Evolutionary conservation across 1,140 invertebrate species (phyloP), one percentile per base, ranked within the genome.

Genomic region (Neodiprion virginianus): DNA sequence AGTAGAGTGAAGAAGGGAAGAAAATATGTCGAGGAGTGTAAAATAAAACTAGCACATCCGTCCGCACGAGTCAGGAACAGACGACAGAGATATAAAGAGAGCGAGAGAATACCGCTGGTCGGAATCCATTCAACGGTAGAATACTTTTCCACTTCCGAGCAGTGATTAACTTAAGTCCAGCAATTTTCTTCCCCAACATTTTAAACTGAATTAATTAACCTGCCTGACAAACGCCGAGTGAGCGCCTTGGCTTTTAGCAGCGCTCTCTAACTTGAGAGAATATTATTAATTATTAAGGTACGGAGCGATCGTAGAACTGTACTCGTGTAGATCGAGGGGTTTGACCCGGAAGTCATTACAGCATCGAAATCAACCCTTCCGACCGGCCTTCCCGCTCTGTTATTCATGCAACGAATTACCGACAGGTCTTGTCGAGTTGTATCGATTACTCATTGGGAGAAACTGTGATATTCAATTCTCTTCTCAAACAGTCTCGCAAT

Each of bases 131-230:
- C 53, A 61, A 4, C 53, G 11, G 8, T 5, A 14, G 53, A 61
- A 61, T 40, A 40, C 28, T 40, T 40, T 40, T 40, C 28, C 28
- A 40, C 28, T 40, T 40, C 53, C 53, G 5, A 5, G 53, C 53
- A 61, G 53, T 61, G 53, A 61, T 61, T 61, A 61, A 61, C 53
- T 61, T 61, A 61, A 9, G n/a, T 61, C 53, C n/a, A 17, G 53
- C 11, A 61, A 61, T 61, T 61, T 11, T 61, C 53, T 61, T 61
- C 11, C 53, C n/a, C n/a, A 14, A 61, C n/a, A 61, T 61, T 61
- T 61, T 61, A 14, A 61, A 61, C 53, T 61, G 11, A 8, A 61
- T 61, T 11, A 61, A 61, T 61, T 61, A 61, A 61, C 11, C 8
- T 61, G 11, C n/a, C 53, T 61, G 53, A 61, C 11, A 61, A 61